Evolutionary conservation across 1,140 invertebrate species (phyloP).

Genomic region (Drosophila murphyi): DNA sequence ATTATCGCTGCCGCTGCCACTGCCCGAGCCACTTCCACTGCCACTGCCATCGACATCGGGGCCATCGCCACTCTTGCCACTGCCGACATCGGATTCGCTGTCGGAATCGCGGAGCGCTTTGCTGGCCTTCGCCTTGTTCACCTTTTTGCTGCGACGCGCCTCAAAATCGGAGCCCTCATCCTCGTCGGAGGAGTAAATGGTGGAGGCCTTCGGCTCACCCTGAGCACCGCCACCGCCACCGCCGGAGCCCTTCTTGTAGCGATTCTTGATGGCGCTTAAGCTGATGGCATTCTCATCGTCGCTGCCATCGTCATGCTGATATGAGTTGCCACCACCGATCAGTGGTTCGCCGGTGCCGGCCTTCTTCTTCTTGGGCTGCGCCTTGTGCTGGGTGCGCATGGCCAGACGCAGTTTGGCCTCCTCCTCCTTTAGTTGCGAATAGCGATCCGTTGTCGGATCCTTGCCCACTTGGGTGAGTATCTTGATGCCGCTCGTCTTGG

Average conservation of each 20-base stretch:
- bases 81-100: slow-evolving; percentile 84
- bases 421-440: slow-evolving; percentile 96
- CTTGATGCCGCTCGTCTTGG: slow-evolving; percentile 98
- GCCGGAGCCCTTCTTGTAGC: slow-evolving; percentile 89
- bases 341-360: slow-evolving; percentile 86
- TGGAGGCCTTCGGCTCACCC: slow-evolving; percentile 86
- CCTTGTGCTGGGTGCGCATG: slow-evolving; percentile 88
- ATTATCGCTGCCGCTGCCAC: slow-evolving; percentile 56
- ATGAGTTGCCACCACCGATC: slow-evolving; percentile 78
- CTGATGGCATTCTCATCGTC: slow-evolving; percentile 97
- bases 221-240: slow-evolving; percentile 14
- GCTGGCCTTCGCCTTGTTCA: slow-evolving; percentile 92
- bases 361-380: slow-evolving; percentile 87
- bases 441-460: slow-evolving; percentile 96
- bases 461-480: slow-evolving; percentile 96
- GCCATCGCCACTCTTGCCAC: slow-evolving; percentile 60
- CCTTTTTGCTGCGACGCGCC: slow-evolving; percentile 89
- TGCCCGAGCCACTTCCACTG: slow-evolving; percentile 27
- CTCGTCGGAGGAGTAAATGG: slow-evolving; percentile 96
- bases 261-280: slow-evolving; percentile 96
- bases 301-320: slow-evolving; percentile 91
- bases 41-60: slow-evolving; percentile 46
- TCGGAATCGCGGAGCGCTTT: slow-evolving; percentile 92
- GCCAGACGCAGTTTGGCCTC: slow-evolving; percentile 96
- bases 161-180: slow-evolving; percentile 96